A percentile compares a stretch with the other conserved stretches of the same genome.
These are phyloP conservation scores for Nothocercus nigrocapillus DNA, from an alignment of 2,113 vertebrate species.

Conservation along the genomic window DNA sequence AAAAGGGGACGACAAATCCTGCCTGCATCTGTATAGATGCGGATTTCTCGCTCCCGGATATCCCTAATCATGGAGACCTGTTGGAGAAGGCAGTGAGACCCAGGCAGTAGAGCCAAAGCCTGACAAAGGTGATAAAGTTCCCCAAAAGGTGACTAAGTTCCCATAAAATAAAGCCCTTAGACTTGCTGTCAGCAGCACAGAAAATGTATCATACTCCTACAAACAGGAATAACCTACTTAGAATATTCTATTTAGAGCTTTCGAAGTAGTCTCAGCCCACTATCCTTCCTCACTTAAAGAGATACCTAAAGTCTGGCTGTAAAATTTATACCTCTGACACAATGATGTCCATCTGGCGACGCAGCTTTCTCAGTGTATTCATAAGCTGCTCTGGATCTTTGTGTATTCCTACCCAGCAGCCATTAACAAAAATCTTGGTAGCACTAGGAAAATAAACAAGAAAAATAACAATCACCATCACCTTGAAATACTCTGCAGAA, in stretches of 20 bases:
- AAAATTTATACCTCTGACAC: slow-evolving; percentile 90
- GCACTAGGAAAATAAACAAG: slow-evolving; percentile 78
- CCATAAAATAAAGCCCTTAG: background rate
- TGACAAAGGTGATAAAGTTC: too few species aligned
- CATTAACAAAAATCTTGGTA: slow-evolving; percentile 99
- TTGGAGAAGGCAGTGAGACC: background rate
- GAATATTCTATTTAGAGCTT: background rate
- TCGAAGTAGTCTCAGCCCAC: background rate
- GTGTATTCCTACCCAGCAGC: slow-evolving; percentile 99
- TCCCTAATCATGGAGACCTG: slow-evolving; percentile 99
- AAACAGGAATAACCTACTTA: background rate
- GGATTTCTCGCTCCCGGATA: slow-evolving; percentile 95
- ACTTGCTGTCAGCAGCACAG: background rate
- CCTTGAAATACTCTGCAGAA: background rate
- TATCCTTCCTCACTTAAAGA: background rate
- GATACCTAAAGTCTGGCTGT: background rate
- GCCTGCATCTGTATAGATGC: slow-evolving; percentile 97
- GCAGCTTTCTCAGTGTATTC: slow-evolving; percentile 95
- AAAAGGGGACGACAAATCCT: slow-evolving; percentile 95
- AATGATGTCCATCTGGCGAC: slow-evolving; percentile 99
- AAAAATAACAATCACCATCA: background rate
- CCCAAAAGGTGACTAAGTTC: too few species aligned
- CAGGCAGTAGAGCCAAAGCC: background rate
- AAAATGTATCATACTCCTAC: background rate
- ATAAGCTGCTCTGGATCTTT: slow-evolving; percentile 99